Evolutionary conservation across 2,113 vertebrate species (phyloP).

Genomic region (Pseudopodoces humilis): DNA sequence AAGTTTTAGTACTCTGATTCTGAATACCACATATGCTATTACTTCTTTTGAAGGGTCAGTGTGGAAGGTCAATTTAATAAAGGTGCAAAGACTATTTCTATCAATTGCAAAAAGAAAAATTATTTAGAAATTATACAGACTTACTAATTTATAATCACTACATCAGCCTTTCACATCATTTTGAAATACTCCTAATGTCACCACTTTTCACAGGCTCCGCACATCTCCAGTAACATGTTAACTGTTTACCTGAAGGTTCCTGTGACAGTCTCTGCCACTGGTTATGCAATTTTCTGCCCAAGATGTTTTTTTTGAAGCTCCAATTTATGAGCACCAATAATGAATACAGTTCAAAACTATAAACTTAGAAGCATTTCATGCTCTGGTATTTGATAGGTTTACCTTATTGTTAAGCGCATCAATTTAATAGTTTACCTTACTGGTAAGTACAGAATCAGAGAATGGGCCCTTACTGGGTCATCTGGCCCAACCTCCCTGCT

Average conservation of each 20-base stretch:
- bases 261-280: not conserved
- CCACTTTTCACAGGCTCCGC: not conserved
- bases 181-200: not conserved
- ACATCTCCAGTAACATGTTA: not conserved
- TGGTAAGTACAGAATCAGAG: not conserved
- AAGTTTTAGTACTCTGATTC: not conserved
- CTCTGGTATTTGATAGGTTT: not conserved
- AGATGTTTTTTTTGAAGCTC: not conserved
- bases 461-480: not conserved
- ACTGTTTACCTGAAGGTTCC: not conserved
- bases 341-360: not conserved
- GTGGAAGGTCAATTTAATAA: not conserved
- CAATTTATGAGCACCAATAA: not conserved
- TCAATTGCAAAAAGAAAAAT: not conserved
- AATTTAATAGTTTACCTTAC: not conserved
- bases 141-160: not conserved
- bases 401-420: not conserved
- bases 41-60: not conserved
- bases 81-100: not conserved
- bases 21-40: not conserved
- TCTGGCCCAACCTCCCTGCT: not conserved
- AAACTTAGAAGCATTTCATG: not conserved
- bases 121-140: not conserved
- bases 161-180: not conserved
- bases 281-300: not conserved